Conservation (phyloP, 2,888 invertebrate genomes). For the Aphrophora alni region DNA sequence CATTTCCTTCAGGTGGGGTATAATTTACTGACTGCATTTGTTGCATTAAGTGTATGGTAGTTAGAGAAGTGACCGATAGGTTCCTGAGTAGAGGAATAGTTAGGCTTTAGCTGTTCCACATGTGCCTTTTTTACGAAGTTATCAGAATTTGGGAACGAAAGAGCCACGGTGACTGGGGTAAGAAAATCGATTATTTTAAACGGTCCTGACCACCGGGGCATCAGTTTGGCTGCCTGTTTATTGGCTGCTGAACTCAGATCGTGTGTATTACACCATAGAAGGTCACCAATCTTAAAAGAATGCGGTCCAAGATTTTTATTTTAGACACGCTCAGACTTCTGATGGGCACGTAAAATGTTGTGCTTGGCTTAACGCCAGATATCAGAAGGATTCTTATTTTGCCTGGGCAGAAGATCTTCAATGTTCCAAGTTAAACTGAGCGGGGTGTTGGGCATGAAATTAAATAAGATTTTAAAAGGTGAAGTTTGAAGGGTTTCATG, state of each 20-base stretch:
- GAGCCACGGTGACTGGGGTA: neutral
- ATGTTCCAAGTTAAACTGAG: neutral
- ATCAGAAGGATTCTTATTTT: neutral
- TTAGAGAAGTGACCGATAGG: too few species aligned
- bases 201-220: neutral
- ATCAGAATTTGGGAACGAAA: neutral
- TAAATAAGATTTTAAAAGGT: constrained; percentile 12
- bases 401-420: neutral
- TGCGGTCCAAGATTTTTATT: neutral
- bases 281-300: neutral
- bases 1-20: too few species aligned
- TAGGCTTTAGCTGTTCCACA: neutral
- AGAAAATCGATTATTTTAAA: neutral
- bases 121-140: neutral
- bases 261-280: neutral
- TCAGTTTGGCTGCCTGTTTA: neutral
- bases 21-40: too few species aligned
- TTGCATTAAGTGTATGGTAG: too few species aligned
- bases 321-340: neutral
- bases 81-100: neutral
- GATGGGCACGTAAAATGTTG: neutral
- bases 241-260: neutral
- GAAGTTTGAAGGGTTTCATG: neutral
- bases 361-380: neutral
- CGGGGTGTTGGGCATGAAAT: neutral